These are phyloP conservation scores for Mesembrinibis cayennensis DNA, from an alignment of 2,113 vertebrate genomes.

Conservation along the genomic window DNA sequence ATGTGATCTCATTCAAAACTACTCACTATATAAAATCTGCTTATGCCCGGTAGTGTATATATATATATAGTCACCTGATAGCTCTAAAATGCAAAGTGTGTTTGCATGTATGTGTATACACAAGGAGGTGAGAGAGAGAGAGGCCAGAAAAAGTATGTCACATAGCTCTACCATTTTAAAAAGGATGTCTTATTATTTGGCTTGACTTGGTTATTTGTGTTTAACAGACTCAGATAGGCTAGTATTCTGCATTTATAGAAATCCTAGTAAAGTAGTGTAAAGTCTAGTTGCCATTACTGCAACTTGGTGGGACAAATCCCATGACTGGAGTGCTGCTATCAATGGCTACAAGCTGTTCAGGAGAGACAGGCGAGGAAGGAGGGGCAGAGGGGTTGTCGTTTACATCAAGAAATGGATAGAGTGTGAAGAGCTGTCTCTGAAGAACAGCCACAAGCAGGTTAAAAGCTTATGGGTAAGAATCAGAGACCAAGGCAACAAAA, in stretches of 20 bases:
- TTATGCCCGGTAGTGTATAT: not conserved
- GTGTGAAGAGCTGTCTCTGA: not conserved
- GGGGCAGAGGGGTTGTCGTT: not conserved
- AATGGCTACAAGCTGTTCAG: not conserved
- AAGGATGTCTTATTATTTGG: not conserved
- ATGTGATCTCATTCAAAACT: not conserved
- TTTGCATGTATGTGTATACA: not conserved
- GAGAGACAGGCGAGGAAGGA: not conserved
- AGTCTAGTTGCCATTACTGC: not conserved
- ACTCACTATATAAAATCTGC: not conserved
- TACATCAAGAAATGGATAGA: not conserved
- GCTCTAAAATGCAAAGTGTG: not conserved
- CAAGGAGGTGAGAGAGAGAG: not conserved
- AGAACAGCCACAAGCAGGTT: not conserved
- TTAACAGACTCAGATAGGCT: conserved; percentile 36
- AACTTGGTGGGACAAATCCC: not conserved
- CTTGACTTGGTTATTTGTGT: not conserved
- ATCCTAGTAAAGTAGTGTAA: conserved; percentile 38
- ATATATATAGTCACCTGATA: not conserved
- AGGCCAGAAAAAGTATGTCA: not conserved
- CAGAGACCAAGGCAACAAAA: not conserved
- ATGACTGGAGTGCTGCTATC: not conserved
- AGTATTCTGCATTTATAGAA: conserved; percentile 49
- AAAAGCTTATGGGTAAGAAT: not conserved
- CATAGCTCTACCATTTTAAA: not conserved